Percentiles rank a stretch among this genome's conserved stretches.
Conservation (phyloP, 2,113 vertebrate genomes). For the Rhegmatorhina hoffmannsi region DNA sequence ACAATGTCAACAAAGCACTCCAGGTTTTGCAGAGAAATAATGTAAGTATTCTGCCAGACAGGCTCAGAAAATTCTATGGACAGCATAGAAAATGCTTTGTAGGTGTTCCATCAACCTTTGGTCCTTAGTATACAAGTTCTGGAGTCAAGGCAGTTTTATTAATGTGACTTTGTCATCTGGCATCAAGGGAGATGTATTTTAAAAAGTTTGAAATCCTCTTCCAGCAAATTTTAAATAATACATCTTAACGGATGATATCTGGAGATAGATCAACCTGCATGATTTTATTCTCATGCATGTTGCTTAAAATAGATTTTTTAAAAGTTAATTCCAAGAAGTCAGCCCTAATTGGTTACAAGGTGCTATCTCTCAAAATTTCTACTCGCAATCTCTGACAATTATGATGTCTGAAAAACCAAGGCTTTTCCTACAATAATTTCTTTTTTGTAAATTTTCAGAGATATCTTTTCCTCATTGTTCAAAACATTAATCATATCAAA, state of each 20-base stretch:
- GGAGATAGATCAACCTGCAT: not conserved
- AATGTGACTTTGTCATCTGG: not conserved
- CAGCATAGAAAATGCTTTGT: not conserved
- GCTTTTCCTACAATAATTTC: not conserved
- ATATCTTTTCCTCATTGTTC: not conserved
- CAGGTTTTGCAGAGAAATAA: slow-evolving; percentile 95
- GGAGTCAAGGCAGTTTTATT: not conserved
- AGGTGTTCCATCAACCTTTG: not conserved
- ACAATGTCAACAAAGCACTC: slow-evolving; percentile 98
- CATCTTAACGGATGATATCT: not conserved
- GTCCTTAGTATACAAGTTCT: not conserved
- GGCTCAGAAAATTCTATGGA: not conserved
- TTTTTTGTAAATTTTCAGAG: not conserved
- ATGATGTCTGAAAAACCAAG: not conserved
- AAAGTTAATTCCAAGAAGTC: not conserved
- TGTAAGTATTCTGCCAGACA: slow-evolving; percentile 79
- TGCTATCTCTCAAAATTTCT: not conserved
- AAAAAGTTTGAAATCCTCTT: not conserved
- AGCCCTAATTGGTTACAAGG: not conserved
- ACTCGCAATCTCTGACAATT: not conserved
- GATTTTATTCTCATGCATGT: not conserved
- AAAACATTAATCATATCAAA: not conserved
- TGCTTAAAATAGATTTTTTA: not conserved
- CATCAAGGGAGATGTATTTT: not conserved
- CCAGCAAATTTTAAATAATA: not conserved